Percentiles rank a stretch among this genome's conserved stretches.
Evolutionary conservation across 2,888 invertebrate genomes (phyloP).

Genomic region (Cerastoderma edule): DNA sequence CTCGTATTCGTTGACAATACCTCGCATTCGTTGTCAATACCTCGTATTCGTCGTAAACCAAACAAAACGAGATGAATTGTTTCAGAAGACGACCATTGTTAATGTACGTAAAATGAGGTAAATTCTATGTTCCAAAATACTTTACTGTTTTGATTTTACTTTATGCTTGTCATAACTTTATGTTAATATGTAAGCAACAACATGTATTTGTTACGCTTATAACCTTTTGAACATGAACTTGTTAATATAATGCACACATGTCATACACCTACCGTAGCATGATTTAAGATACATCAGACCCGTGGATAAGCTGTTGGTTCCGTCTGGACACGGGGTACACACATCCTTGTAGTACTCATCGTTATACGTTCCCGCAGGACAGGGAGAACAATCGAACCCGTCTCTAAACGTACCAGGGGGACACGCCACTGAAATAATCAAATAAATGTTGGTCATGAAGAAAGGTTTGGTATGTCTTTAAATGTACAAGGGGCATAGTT

Average conservation of each 20-base stretch:
- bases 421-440: slow-evolving; percentile 64
- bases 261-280: slow-evolving; percentile 72
- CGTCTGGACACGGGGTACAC: slow-evolving; percentile 63
- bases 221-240: neutral
- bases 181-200: neutral
- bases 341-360: slow-evolving; percentile 32
- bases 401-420: slow-evolving; percentile 51
- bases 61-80: no score
- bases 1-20: no score
- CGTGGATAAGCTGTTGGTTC: slow-evolving; percentile 51
- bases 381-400: slow-evolving; percentile 53
- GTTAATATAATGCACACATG: neutral
- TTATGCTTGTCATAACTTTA: no score
- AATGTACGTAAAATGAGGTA: no score
- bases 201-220: neutral
- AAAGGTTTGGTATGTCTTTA: no score
- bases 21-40: no score
- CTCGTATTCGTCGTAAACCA: no score
- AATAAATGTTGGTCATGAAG: no score
- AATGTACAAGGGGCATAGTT: no score
- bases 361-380: slow-evolving; percentile 63
- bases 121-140: no score
- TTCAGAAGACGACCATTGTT: no score
- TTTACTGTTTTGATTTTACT: no score
- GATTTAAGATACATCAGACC: slow-evolving; percentile 56